A percentile compares a stretch with the other conserved stretches of the same genome.
Evolutionary conservation across 2,113 vertebrate species (phyloP).

Genomic region (Lonchura striata): DNA sequence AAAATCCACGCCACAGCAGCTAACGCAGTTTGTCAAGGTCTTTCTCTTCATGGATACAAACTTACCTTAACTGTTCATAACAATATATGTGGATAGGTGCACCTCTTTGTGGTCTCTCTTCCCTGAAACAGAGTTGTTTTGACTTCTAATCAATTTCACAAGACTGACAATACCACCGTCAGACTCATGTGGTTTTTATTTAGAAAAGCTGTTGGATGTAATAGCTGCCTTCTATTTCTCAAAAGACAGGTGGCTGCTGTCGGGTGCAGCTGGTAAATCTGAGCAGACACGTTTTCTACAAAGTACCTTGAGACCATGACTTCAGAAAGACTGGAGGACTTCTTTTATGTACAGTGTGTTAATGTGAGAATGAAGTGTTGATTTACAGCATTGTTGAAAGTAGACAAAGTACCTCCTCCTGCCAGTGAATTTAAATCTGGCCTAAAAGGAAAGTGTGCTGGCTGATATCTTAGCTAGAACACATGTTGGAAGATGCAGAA

Average conservation of each 20-base stretch:
- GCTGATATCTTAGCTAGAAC: neutral
- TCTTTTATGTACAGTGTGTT: neutral
- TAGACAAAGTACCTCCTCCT: neutral
- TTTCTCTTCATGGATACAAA: neutral
- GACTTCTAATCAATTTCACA: neutral
- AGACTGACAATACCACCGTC: neutral
- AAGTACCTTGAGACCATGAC: neutral
- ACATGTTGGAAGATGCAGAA: neutral
- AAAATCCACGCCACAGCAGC: neutral
- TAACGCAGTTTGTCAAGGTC: neutral
- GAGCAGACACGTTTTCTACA: neutral
- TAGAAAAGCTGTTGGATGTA: neutral
- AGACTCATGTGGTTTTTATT: neutral
- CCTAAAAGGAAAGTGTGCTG: neutral
- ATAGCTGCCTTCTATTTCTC: neutral
- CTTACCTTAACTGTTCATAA: neutral
- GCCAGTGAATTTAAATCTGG: neutral
- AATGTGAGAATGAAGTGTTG: neutral
- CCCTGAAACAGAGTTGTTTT: neutral
- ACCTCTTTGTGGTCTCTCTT: neutral
- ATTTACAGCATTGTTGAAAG: neutral
- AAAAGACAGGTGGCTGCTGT: neutral
- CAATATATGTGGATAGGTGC: rapidly evolving
- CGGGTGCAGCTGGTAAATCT: neutral
- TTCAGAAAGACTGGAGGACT: neutral